Evolutionary conservation across 2,113 vertebrate species (phyloP), one percentile per base, ranked within the genome.

Genomic region (Cebus imitator): DNA sequence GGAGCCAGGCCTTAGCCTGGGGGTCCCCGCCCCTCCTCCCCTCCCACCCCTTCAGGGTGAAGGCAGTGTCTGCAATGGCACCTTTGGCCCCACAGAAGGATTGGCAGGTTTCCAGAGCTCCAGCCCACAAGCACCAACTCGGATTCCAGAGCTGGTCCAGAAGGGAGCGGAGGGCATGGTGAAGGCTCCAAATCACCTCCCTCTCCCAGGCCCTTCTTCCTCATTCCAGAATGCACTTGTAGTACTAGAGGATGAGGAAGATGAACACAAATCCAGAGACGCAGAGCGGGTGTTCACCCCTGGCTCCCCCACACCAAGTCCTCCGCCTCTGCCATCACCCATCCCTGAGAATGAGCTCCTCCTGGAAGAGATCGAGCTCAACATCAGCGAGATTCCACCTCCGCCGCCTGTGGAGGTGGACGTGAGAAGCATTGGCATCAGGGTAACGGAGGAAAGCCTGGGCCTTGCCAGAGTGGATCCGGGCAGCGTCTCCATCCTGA

Each of bases 101-200:
- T 95, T 98, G 50, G 8, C 13, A 0, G 70, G 1, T 97, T 98
- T 96, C 43, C 97, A 94, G 57, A 64, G 7, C 84, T 57, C 52
- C 45, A 35, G 50, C 8, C 70, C n/a, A 0, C 16, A 0, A 66
- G 89, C 50, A 1, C 6, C 87, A 0, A 83, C 30, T 32, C 98
- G 98, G 21, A 98, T 99, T 80, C 98, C 99, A 23, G 98, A 99
- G 96, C 97, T 98, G 50, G 99, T 98, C 85, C 98, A 97, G 96
- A 98, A 99, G 90, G 99, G 98, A 78, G 97, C 97, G 35, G 98
- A 98, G 92, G 79, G 64, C 11, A 12, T 2, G 25, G 21, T 8
- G 14, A 76, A 72, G 50, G 66, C 30, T 21, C 9, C 98, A 96
- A 55, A 79, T 98, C 75, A 97, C 98, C 83, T 93, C 97, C 58